Base-by-base conservation (phyloP, 1,140 invertebrate species). In the Globodera rostochiensis region DNA sequence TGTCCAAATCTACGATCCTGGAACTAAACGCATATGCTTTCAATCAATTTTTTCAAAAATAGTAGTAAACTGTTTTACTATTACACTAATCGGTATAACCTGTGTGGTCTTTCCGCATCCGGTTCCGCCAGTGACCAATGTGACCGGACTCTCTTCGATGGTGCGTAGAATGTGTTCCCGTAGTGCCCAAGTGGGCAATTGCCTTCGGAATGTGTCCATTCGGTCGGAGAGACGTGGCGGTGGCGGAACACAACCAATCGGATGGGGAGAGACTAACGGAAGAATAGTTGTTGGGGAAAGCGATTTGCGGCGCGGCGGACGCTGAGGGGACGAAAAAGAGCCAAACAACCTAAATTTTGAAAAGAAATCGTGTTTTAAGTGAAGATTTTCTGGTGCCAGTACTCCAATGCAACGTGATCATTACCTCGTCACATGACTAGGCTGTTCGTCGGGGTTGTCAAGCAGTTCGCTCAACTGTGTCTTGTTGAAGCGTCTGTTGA, bases 21-120 rank as follows among this genome's bases (percentile, higher is more conserved):
- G 82, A 78, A 67, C 57, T 71, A 15, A n/a, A 25, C 46, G 70
- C 45, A 36, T 36, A 36, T 57, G 50, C 11, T 15, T 64, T 15
- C 4, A 96, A 91, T 77, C 77, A 67, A 75, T 36, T 75, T 75
- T 49, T 64, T 8, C 46, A 66, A 19, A 81, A 82, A 36, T 49
- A 47, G 8, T 9, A 19, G 6, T 76, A 3, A 50, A 60, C 50
- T 45, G 36, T 8, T 66, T 13, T 45, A n/a, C 13, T 3, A 57
- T 21, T 66, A 2, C 25, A 0, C 53, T n/a, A 6, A 19, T 66
- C 69, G 15, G 19, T 47, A 9, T n/a, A 45, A 83, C 82, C 91
- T 96, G 95, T 0, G 95, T 96, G 1, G 95, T 95, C 92, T 96
- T 96, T 1, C 95, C 95, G 47, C 94, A 95, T 1, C 95, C 95